Evolutionary conservation across 2,888 invertebrate species (phyloP).

Genomic region (Epinotia brunnichana): DNA sequence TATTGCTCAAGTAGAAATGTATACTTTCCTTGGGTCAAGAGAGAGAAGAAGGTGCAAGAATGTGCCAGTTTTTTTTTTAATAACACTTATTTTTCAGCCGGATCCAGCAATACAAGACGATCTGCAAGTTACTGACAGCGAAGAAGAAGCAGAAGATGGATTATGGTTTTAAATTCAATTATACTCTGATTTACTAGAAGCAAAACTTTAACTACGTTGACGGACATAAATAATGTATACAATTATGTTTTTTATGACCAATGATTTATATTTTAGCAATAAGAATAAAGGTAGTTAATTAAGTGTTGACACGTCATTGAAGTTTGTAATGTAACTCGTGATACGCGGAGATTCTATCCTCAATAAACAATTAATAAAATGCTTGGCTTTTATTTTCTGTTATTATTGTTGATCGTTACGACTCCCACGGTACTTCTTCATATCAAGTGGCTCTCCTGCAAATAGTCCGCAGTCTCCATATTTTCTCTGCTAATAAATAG

Average conservation of each 20-base stretch:
- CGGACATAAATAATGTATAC: background rate
- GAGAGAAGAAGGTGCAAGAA: no score
- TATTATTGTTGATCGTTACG: no score
- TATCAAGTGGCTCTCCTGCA: no score
- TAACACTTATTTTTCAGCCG: constrained; percentile 61
- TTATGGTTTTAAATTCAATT: constrained; percentile 73
- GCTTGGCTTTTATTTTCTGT: background rate
- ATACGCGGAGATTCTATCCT: background rate
- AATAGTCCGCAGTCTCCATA: no score
- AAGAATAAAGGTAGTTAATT: constrained; percentile 1
- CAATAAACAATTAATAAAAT: background rate
- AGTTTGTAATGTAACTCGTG: constrained; percentile 4
- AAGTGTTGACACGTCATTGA: background rate
- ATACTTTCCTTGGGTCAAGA: background rate
- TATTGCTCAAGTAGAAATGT: no score
- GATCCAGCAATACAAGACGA: constrained; percentile 81
- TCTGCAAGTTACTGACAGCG: constrained; percentile 80
- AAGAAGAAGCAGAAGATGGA: constrained; percentile 79
- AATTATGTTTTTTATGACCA: constrained; percentile 2
- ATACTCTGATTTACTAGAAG: background rate
- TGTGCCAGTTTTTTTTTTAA: background rate
- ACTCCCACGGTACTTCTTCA: no score
- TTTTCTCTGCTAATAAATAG: no score
- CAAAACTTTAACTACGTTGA: background rate
- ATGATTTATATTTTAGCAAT: background rate